Conservation (phyloP, 2,888 invertebrate genomes). For the Odontocerum albicorne region DNA sequence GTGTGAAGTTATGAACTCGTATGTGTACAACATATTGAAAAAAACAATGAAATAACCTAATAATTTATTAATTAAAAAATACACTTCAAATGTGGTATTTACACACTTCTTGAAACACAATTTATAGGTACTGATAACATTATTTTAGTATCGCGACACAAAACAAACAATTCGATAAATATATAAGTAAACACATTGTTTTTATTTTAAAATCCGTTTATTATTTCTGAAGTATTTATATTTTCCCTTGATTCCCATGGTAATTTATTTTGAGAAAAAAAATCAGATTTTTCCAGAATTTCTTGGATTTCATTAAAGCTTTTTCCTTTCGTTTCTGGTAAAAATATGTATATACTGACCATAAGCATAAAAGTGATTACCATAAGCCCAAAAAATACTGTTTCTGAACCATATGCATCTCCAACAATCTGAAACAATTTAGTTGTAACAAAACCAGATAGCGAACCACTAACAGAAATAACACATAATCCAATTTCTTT, state of each 20-base stretch:
- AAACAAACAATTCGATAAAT: too few relatives aligned
- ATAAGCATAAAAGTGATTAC: slow-evolving; percentile 49
- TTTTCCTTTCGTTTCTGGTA: slow-evolving; percentile 61
- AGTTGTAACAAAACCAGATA: slow-evolving; percentile 51
- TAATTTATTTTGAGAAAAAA: background rate
- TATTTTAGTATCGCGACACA: too few relatives aligned
- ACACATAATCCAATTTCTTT: slow-evolving; percentile 56
- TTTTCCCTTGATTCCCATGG: slow-evolving; percentile 4
- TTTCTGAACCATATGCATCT: slow-evolving; percentile 49
- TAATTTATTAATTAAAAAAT: too few relatives aligned
- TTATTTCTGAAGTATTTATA: too few relatives aligned
- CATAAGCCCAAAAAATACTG: slow-evolving; percentile 54
- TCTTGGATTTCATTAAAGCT: slow-evolving; percentile 58
- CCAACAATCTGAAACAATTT: slow-evolving; percentile 55
- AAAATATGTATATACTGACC: slow-evolving; percentile 49
- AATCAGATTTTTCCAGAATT: slow-evolving; percentile 46
- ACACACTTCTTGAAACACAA: too few relatives aligned
- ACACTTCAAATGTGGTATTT: too few relatives aligned
- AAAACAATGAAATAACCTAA: too few relatives aligned
- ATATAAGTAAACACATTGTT: too few relatives aligned
- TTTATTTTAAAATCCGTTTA: too few relatives aligned
- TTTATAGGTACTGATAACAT: too few relatives aligned
- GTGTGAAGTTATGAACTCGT: too few relatives aligned
- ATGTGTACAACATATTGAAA: too few relatives aligned
- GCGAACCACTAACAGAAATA: slow-evolving; percentile 50